Evolutionary conservation across 1,140 invertebrate species (phyloP), one percentile per base, ranked within the genome.

Genomic region (Oncopodura yosiiana): DNA sequence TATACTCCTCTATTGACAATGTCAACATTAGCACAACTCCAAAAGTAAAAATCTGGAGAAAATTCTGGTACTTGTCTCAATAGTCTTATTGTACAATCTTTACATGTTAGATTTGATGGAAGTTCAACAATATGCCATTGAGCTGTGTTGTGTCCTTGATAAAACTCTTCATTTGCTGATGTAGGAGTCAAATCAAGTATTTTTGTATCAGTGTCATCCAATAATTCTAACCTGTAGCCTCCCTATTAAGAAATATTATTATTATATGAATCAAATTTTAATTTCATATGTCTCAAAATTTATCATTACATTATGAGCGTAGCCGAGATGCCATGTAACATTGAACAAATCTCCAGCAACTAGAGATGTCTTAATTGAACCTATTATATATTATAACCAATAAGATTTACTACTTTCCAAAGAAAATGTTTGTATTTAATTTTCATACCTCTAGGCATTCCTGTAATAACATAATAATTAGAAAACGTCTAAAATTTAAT

Each of bases 21-120:
- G 66, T 94, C 88, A 41, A 97, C 82, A 72, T 97, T 92, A 1
- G 92, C 86, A 66, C 93, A 97, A 0, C 87, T 91, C 86, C 87
- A 92, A 73, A 96, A 95, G 58, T 80, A 74, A 68, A 94, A 94
- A 60, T 73, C 78, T 11, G 73, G 71, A 1, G 82, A 81, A 87
- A 88, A 95, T 73, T 97, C 91, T 16, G 79, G 75, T 0, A 91
- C 92, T 71, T 94, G 84, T 1, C 91, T 74, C 11, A 93, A 75
- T 46, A 96, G 71, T 42, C 92, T 78, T 32, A 97, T 74, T 0
- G 89, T 89, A 69, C 93, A 97, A 69, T 92, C 87, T 26, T 74
- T 76, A 66, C 93, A 97, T 9, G 81, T 82, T 62, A 90, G 83
- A 70, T 87, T 80, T 19, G 74, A 70, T 2, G 90, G 89, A 34